A percentile compares a stretch with the other conserved stretches of the same genome.
phyloP scores from a whole-genome alignment of 2,888 invertebrate species.

The Tiphia femorata region DNA sequence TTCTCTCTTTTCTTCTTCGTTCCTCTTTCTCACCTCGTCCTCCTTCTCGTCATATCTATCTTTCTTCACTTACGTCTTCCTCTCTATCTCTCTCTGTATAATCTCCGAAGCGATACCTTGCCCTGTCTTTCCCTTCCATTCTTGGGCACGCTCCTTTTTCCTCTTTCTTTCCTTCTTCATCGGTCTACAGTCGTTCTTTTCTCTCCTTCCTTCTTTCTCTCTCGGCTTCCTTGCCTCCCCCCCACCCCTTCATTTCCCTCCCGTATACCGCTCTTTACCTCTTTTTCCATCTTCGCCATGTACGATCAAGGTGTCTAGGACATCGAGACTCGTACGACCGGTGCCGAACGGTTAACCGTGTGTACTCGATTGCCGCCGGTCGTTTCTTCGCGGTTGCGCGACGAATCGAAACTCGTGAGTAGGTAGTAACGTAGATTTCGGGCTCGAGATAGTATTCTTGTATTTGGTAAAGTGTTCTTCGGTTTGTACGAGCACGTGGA shows the following conservation, averaged over 20 bases:
- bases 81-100: too few species aligned
- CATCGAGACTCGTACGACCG: conserved; percentile 47
- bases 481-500: too few species aligned
- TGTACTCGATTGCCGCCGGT: conserved; percentile 31
- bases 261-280: too few species aligned
- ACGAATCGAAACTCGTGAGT: too few species aligned
- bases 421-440: too few species aligned
- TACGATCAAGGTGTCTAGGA: conserved; percentile 59
- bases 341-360: conserved; percentile 49
- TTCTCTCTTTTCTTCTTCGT: neutral
- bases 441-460: too few species aligned
- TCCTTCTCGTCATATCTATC: conserved; percentile 9
- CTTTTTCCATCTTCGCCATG: conserved; percentile 28
- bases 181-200: conserved; percentile 49
- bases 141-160: conserved; percentile 14
- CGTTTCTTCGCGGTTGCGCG: too few species aligned
- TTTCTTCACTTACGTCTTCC: too few species aligned
- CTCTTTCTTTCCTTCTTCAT: neutral
- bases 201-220: conserved; percentile 5
- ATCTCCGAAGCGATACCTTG: too few species aligned
- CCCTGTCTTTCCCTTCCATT: conserved; percentile 1
- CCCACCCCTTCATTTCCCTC: neutral
- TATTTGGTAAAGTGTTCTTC: too few species aligned
- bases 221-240: neutral
- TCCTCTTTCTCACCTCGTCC: conserved; percentile 36